Conservation (phyloP, 2,888 invertebrate species). For the Perdita meconis region DNA sequence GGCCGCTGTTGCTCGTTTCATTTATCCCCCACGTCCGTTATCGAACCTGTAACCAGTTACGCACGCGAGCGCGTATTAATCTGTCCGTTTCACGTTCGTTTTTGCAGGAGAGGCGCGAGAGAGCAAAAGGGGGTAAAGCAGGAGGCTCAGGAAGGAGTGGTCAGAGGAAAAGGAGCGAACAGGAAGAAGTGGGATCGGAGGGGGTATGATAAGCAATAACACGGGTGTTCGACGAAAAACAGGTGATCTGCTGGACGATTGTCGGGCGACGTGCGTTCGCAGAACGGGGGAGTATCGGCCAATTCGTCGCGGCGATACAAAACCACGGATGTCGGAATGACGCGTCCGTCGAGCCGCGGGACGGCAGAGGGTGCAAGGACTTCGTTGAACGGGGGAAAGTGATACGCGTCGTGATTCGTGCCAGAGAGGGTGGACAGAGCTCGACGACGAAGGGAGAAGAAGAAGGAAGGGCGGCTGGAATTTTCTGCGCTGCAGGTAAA, state of each 20-base stretch:
- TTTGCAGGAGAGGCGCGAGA: constrained; percentile 55
- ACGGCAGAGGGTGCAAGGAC: constrained; percentile 65
- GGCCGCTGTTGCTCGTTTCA: constrained; percentile 23
- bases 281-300: constrained; percentile 40
- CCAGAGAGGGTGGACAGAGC: constrained; percentile 17
- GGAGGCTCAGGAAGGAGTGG: constrained; percentile 8
- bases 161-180: neutral
- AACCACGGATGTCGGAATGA: constrained; percentile 73
- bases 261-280: constrained; percentile 9
- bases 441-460: constrained; percentile 9
- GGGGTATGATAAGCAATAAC: constrained; percentile 75
- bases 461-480: neutral
- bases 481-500: constrained; percentile 4
- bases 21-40: constrained; percentile 20
- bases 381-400: constrained; percentile 64
- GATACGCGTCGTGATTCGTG: constrained; percentile 56
- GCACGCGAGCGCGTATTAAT: constrained; percentile 24
- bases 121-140: constrained; percentile 42
- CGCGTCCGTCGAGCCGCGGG: constrained; percentile 68
- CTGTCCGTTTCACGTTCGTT: constrained; percentile 16
- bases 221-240: constrained; percentile 55
- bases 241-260: constrained; percentile 58
- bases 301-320: constrained; percentile 41
- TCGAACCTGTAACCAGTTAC: neutral
- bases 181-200: constrained; percentile 36